These are phyloP conservation scores for Setipinna tenuifilis DNA, from an alignment of 2,797 vertebrate species.

Conservation along the genomic window DNA sequence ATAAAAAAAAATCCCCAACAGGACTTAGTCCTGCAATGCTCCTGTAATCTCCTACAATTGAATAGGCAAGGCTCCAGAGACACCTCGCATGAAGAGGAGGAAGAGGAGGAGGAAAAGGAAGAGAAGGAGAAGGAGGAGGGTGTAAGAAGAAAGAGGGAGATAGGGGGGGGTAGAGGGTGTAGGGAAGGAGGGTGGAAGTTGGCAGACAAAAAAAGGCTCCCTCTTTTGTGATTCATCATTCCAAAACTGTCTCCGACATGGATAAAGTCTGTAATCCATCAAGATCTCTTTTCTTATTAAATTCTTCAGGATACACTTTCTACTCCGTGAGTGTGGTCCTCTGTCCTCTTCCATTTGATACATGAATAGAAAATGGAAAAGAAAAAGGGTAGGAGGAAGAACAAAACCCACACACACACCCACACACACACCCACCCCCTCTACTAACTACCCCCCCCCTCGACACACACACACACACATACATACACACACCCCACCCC, in stretches of 20 bases:
- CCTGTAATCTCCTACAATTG: constrained; percentile 80
- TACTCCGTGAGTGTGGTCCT: constrained; percentile 74
- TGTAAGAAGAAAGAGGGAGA: constrained; percentile 37
- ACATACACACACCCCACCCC: not conserved
- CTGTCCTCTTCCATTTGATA: constrained; percentile 79
- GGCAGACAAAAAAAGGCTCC: not conserved
- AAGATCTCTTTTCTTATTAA: constrained; percentile 84
- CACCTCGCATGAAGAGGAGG: constrained; percentile 51
- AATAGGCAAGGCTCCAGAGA: constrained; percentile 74
- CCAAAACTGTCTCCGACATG: constrained; percentile 79
- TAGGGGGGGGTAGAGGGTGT: no score
- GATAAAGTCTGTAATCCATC: constrained; percentile 82
- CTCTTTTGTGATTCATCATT: constrained; percentile 82
- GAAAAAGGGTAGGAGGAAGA: constrained; percentile 59
- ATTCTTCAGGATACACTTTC: constrained; percentile 82
- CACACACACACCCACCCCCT: constrained; percentile 22
- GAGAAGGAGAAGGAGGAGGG: not conserved
- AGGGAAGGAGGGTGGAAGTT: constrained; percentile 59
- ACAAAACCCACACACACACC: constrained; percentile 54
- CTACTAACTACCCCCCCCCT: no score
- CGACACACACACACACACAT: constrained; percentile 46
- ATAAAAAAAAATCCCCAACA: constrained; percentile 74
- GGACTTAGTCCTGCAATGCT: constrained; percentile 73
- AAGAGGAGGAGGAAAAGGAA: constrained; percentile 25
- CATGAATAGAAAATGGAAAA: constrained; percentile 77